These are phyloP conservation scores for Perca fluviatilis DNA, from an alignment of 2,113 vertebrate genomes.

Conservation along the genomic window DNA sequence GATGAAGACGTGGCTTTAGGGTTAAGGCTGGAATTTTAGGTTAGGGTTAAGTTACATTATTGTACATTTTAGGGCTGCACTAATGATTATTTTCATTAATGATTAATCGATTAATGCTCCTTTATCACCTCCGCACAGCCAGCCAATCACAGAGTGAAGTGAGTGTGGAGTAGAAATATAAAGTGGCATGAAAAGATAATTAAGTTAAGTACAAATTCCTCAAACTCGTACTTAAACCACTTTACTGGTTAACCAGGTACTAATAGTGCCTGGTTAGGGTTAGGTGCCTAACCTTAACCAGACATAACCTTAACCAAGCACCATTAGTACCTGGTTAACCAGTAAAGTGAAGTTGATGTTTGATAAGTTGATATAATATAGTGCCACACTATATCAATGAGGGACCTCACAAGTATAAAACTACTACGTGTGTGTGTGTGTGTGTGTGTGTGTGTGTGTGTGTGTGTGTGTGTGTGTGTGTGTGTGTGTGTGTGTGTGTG, in stretches of 20 bases:
- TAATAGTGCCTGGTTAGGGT: too few species aligned
- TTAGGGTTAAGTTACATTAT: not conserved
- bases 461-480: too few species aligned
- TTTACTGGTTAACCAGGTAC: not conserved
- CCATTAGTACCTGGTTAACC: too few species aligned
- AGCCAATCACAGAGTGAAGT: not conserved
- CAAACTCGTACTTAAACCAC: not conserved
- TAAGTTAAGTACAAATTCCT: not conserved
- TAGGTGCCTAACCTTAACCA: too few species aligned
- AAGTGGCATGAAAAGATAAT: not conserved
- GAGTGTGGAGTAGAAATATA: not conserved
- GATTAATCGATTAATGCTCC: too few species aligned
- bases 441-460: too few species aligned
- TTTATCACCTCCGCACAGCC: not conserved
- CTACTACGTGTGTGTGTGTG: too few species aligned
- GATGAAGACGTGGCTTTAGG: not conserved
- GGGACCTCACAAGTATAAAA: not conserved
- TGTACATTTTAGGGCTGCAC: too few species aligned
- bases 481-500: not conserved
- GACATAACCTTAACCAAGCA: not conserved
- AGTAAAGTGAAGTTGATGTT: too few species aligned
- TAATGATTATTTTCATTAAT: too few species aligned
- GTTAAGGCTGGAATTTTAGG: not conserved
- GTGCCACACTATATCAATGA: not conserved
- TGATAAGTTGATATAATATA: too few species aligned